Base-by-base conservation (phyloP, 1,140 invertebrate genomes). In the Monomorium pharaonis region DNA sequence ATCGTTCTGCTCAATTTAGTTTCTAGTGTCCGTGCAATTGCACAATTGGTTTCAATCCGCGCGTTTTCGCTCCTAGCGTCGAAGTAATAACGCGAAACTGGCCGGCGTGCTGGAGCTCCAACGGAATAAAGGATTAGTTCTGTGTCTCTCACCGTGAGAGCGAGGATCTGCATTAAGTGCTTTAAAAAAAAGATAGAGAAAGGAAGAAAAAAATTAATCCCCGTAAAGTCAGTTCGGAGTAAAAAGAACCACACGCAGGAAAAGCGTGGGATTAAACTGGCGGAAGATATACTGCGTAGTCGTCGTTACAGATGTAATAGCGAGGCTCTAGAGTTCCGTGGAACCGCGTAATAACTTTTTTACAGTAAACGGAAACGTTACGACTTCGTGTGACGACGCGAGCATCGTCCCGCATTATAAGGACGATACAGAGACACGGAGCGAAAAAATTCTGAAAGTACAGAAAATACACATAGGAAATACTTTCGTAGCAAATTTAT, bases 211-310 rank as follows among this genome's bases (percentile, higher is more conserved):
- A 60, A 56, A 80, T 81, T 88, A 88, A 88, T 86, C 85, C 78
- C 58, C n/a, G 21, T 21, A 37, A 86, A 86, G 87, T 86, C 84
- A 77, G 76, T 69, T 16, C 0, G 62, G 77, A 80, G 27, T 70
- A 51, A 89, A 60, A 42, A 88, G 60, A 44, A 75, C 56, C 51
- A 27, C 67, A 89, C 65, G 84, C 88, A 89, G 80, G 87, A 86
- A 83, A 83, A 78, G 63, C 63, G 70, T 60, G 49, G 85, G 87
- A 89, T 89, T 89, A 88, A 88, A 89, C 87, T 67, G 63, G 87
- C 76, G 72, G 84, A 86, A 89, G 87, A 89, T 88, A 88, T 88
- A 89, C 88, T 67, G 58, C 83, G 83, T 72, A 86, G 72, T 78
- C 65, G 42, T 56, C 70, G 87, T 84, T 77, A 75, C 88, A 86